phyloP scores from a whole-genome alignment of 1,140 invertebrate genomes.

The Temnothorax curvispinosus region DNA sequence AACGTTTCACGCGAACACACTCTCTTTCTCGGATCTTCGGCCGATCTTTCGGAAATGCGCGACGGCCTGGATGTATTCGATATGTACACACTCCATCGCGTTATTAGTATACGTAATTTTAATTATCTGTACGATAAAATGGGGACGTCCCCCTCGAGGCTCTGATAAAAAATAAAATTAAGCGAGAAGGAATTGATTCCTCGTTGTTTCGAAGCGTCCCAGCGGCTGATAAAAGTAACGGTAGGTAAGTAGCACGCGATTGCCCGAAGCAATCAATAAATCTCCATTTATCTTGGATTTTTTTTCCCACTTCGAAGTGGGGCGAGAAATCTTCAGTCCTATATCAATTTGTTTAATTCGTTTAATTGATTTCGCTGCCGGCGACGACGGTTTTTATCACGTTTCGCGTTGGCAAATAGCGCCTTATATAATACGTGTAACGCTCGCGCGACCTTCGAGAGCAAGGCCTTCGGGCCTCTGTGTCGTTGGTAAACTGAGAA shows the following conservation, averaged over 20 bases:
- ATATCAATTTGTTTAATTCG: slow-evolving; percentile 17
- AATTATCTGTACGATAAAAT: background rate
- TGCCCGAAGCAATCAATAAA: background rate
- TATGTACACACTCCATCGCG: background rate
- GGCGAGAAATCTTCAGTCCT: background rate
- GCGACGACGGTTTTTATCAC: slow-evolving; percentile 7
- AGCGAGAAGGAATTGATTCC: background rate
- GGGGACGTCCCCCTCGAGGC: background rate
- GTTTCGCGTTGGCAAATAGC: background rate
- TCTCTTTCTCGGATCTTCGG: background rate
- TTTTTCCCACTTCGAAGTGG: background rate
- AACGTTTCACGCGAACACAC: background rate
- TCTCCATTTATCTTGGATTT: background rate
- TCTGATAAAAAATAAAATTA: slow-evolving; percentile 23
- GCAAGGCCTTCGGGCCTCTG: slow-evolving; percentile 18
- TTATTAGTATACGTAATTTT: background rate
- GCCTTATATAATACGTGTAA: slow-evolving; percentile 43
- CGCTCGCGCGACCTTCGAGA: slow-evolving; percentile 12
- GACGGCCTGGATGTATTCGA: background rate
- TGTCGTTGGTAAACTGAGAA: slow-evolving; percentile 51
- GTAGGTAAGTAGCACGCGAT: background rate
- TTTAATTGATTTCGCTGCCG: slow-evolving; percentile 6
- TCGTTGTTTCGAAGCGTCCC: background rate
- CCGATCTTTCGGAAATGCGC: background rate
- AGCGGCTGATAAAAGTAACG: slow-evolving; percentile 1